Evolutionary conservation across 2,888 invertebrate genomes (phyloP).

Genomic region (Limnephilus marmoratus): DNA sequence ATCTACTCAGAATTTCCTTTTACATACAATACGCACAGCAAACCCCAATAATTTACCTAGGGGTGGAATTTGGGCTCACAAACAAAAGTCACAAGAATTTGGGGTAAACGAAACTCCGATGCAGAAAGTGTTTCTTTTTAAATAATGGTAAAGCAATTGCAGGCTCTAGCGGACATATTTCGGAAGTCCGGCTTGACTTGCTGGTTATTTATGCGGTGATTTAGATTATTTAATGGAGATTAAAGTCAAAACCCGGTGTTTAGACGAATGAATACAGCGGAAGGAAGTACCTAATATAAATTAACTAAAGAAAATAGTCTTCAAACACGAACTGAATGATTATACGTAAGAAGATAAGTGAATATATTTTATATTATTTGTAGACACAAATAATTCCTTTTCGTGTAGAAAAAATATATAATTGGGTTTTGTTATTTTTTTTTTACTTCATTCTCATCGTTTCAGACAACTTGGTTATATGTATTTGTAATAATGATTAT

Average conservation of each 20-base stretch:
- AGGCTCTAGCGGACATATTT: background rate
- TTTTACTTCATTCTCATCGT: background rate
- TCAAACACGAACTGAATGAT: background rate
- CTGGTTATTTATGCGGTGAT: slow-evolving; percentile 35
- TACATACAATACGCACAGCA: slow-evolving; percentile 12
- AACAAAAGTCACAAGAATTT: slow-evolving; percentile 25
- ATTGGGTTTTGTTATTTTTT: no score
- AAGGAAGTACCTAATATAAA: background rate
- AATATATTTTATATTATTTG: background rate
- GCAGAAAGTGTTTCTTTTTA: slow-evolving; percentile 24
- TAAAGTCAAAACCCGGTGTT: background rate
- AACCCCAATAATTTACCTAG: background rate
- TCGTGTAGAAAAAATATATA: no score
- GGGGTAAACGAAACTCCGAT: slow-evolving; percentile 12
- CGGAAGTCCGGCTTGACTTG: slow-evolving; percentile 16
- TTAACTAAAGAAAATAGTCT: background rate
- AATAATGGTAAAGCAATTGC: slow-evolving; percentile 24
- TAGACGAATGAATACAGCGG: background rate
- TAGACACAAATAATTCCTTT: no score
- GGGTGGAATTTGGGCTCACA: background rate
- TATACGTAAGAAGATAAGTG: background rate
- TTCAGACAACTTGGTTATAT: background rate
- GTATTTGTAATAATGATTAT: no score
- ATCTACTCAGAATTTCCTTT: background rate
- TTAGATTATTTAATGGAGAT: slow-evolving; percentile 27